phyloP scores from a whole-genome alignment of 2,797 vertebrate species.

The Aulostomus chinensis region DNA sequence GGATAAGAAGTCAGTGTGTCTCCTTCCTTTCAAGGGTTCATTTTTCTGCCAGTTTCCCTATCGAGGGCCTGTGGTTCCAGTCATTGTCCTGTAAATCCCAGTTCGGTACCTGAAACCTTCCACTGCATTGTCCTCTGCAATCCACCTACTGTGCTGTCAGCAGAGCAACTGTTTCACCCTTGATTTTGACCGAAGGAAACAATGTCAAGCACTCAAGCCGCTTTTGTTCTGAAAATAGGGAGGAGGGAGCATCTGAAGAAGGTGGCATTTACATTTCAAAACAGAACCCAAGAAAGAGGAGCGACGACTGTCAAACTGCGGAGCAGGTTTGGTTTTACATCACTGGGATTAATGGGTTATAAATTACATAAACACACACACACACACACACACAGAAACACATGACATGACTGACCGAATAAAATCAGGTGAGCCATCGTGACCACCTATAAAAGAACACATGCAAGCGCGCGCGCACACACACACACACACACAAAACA shows the following conservation, averaged over 20 bases:
- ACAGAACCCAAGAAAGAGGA: not conserved
- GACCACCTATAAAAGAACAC: constrained; percentile 23
- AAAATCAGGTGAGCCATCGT: constrained; percentile 20
- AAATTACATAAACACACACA: not conserved
- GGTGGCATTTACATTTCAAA: constrained; percentile 29
- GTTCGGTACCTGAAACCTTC: constrained; percentile 14
- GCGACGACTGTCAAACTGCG: not conserved
- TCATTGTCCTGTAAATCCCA: constrained; percentile 49
- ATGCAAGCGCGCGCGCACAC: constrained; percentile 12
- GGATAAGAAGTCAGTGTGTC: too few relatives aligned
- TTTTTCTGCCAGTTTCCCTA: constrained; percentile 1
- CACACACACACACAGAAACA: not conserved
- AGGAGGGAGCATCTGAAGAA: constrained; percentile 6
- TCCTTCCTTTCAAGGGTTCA: too few relatives aligned
- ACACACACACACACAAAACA: constrained; percentile 10
- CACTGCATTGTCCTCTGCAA: constrained; percentile 17
- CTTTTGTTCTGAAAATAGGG: constrained; percentile 23
- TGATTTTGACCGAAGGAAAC: constrained; percentile 11
- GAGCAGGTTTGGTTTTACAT: too few relatives aligned
- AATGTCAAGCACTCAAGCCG: constrained; percentile 2
- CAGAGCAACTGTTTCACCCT: constrained; percentile 8
- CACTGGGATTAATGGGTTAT: not conserved
- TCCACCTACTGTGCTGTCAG: constrained; percentile 13
- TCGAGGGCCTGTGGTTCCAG: not conserved
- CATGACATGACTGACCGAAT: constrained; percentile 10